A percentile compares a stretch with the other conserved stretches of the same genome.
These are phyloP conservation scores for Tupaia tana DNA, from an alignment of 2,113 vertebrate genomes.

Conservation along the genomic window DNA sequence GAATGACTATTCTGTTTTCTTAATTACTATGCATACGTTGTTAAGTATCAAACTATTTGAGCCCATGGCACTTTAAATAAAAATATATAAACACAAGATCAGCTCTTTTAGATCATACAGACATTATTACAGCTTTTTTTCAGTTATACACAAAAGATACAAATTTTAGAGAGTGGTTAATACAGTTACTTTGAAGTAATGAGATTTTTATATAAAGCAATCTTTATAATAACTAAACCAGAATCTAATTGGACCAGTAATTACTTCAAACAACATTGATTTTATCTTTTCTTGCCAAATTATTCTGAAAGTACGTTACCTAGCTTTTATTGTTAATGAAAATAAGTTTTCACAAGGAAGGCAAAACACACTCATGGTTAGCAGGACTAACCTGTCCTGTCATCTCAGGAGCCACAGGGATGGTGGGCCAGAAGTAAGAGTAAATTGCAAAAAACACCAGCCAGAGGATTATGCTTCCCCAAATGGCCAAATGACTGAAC, in stretches of 20 bases:
- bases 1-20: neutral
- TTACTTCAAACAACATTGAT: neutral
- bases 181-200: neutral
- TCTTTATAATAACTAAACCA: neutral
- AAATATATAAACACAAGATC: neutral
- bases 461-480: conserved; percentile 61
- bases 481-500: conserved; percentile 57
- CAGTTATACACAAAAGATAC: neutral
- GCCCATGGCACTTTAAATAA: neutral
- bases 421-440: conserved; percentile 44
- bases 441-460: conserved; percentile 3
- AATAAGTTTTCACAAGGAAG: neutral
- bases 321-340: neutral
- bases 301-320: neutral
- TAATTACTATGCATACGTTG: neutral
- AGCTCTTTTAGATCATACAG: neutral
- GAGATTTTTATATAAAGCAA: neutral
- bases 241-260: neutral
- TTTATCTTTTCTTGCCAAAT: neutral
- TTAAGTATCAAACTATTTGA: neutral
- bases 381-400: conserved; percentile 52
- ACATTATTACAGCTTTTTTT: neutral
- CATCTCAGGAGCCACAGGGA: conserved; percentile 49
- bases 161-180: neutral
- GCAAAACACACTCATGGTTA: neutral